Percentiles rank a stretch among this genome's conserved stretches.
These are phyloP conservation scores for Gadus macrocephalus DNA, from an alignment of 2,113 vertebrate species.

Conservation along the genomic window DNA sequence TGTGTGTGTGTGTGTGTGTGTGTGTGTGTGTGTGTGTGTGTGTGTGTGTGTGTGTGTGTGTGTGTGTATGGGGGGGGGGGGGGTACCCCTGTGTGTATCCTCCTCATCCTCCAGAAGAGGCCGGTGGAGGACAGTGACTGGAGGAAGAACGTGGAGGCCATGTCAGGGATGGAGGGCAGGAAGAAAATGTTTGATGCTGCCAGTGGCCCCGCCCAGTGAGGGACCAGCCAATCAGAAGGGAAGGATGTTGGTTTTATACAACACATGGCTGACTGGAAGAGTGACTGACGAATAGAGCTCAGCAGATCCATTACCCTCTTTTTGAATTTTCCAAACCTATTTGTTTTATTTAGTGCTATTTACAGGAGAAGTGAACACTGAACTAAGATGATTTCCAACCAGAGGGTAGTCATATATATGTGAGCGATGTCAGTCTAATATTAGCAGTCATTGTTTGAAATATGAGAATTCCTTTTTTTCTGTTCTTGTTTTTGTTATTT, in stretches of 20 bases:
- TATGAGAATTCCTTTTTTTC: too few relatives aligned
- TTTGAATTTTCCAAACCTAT: neutral
- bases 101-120: constrained; percentile 73
- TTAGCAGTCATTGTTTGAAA: too few relatives aligned
- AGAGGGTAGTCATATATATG: too few relatives aligned
- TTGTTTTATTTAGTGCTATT: neutral
- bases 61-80: constrained; percentile 16
- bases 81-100: neutral
- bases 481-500: too few relatives aligned
- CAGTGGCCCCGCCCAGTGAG: constrained; percentile 67
- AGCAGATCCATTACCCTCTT: too few relatives aligned
- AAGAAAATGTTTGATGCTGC: constrained; percentile 98
- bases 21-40: neutral
- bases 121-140: constrained; percentile 91
- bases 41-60: neutral
- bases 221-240: neutral
- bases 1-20: neutral
- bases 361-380: neutral
- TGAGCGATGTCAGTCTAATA: too few relatives aligned
- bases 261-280: neutral
- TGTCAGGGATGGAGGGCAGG: constrained; percentile 94
- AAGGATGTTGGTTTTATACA: neutral
- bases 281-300: neutral
- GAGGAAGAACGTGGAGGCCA: constrained; percentile 96
- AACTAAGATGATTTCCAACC: too few relatives aligned